Base-by-base conservation (phyloP, 1,140 invertebrate species). In the Formica exsecta region DNA sequence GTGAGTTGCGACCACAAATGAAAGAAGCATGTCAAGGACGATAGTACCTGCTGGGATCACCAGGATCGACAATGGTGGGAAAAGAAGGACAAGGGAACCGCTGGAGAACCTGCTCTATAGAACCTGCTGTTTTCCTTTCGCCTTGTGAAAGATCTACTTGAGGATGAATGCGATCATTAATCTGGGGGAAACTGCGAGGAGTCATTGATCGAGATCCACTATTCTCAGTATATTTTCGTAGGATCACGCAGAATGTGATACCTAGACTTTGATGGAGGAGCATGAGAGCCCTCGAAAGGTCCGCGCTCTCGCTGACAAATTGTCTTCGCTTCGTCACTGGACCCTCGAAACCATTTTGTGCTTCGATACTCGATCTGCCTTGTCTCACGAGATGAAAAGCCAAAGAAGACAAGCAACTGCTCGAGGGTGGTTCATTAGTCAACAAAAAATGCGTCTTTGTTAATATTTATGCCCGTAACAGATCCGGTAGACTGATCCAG, bases 131-230 rank as follows among this genome's bases (percentile, higher is more conserved):
- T 93, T 92, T 92, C 81, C 90, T 92, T 91, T 90, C 77, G 77
- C 61, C 36, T 29, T 62, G 85, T 38, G 85, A 90, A 91, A 88
- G 89, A 87, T 73, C 70, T 86, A 89, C 29, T 44, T 87, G 59
- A 85, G 89, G 87, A 90, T 91, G 89, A 92, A 94, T 92, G 88
- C 89, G 90, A 89, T 93, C 93, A 91, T 94, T 93, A 93, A 88
- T 75, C 89, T 70, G 62, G 87, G 87, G 89, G 88, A 86, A 90
- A 76, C 89, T 90, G 84, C 85, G 66, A 89, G 66, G 57, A 91
- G 90, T 91, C 80, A 87, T 44, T 86, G 90, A 92, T 92, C 89
- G 86, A 79, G 86, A 85, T 89, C 85, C 76, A 89, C 91, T 91
- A 81, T 89, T 89, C 80, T 75, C 41, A 57, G 70, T 75, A 70